A percentile compares a stretch with the other conserved stretches of the same genome.
phyloP scores from a whole-genome alignment of 2,797 vertebrate species.

The Petrocephalus sullivani region DNA sequence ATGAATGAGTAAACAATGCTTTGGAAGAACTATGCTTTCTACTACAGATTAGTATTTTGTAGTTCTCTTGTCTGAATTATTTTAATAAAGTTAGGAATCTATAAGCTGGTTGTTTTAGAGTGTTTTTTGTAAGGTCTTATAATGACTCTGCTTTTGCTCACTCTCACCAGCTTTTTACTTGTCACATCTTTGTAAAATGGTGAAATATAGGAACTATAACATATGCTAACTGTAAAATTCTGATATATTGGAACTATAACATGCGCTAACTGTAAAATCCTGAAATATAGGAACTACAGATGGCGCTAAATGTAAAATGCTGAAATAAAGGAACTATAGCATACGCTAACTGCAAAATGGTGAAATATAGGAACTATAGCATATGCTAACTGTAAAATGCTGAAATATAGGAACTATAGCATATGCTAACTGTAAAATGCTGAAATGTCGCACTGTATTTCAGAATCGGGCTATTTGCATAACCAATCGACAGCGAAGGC shows the following conservation, averaged over 20 bases:
- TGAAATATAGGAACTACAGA: too few relatives aligned
- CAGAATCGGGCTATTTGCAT: too few relatives aligned
- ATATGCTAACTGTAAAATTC: background rate
- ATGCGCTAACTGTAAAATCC: background rate
- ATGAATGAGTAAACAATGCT: background rate
- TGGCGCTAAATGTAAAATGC: background rate
- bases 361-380: too few relatives aligned
- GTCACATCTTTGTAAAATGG: background rate
- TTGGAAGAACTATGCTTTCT: background rate
- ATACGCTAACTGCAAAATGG: background rate
- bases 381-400: background rate
- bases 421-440: background rate
- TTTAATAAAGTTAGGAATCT: background rate
- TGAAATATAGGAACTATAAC: too few relatives aligned
- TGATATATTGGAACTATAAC: background rate
- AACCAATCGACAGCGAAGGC: too few relatives aligned
- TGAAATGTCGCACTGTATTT: background rate
- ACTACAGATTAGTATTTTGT: background rate
- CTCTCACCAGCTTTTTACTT: background rate
- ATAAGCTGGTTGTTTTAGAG: too few relatives aligned
- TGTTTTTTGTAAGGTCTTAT: background rate
- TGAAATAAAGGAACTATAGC: background rate
- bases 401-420: background rate
- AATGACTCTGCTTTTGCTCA: background rate
- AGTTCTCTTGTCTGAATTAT: background rate